A percentile compares a stretch with the other conserved stretches of the same genome.
Evolutionary conservation across 2,797 vertebrate species (phyloP).

Genomic region (Malacoraja senta): DNA sequence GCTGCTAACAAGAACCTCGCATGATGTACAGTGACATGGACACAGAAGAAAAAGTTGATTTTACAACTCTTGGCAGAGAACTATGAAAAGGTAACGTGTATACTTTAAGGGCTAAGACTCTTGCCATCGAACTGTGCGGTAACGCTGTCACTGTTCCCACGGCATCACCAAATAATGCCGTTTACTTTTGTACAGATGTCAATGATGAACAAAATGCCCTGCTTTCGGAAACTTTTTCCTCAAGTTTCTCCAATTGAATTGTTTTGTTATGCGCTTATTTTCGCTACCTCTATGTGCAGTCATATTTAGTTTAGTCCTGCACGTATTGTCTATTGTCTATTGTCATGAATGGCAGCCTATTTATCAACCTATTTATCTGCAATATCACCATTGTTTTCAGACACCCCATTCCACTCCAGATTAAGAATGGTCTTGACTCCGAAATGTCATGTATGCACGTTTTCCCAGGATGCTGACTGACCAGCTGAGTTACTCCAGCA

Average conservation of each 20-base stretch:
- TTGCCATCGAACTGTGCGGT: too few species aligned
- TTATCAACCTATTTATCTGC: too few species aligned
- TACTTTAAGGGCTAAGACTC: neutral
- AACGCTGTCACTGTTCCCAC: neutral
- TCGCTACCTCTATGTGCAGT: neutral
- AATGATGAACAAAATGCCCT: neutral
- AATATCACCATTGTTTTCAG: too few species aligned
- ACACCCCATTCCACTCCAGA: neutral
- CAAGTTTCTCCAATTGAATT: neutral
- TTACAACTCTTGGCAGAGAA: neutral
- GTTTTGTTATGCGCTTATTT: neutral
- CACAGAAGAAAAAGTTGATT: neutral
- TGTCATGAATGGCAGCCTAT: too few species aligned
- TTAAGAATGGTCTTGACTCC: too few species aligned
- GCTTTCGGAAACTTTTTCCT: neutral
- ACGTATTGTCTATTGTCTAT: too few species aligned
- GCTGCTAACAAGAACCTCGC: neutral
- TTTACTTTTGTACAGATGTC: neutral
- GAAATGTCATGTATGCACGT: too few species aligned
- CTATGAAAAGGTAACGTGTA: neutral
- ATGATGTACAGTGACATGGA: neutral
- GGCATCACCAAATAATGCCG: neutral
- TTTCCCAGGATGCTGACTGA: too few species aligned
- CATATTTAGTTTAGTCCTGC: too few species aligned
- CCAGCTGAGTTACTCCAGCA: too few species aligned